phyloP scores from a whole-genome alignment of 2,113 vertebrate genomes.

The Caranx melampygus region DNA sequence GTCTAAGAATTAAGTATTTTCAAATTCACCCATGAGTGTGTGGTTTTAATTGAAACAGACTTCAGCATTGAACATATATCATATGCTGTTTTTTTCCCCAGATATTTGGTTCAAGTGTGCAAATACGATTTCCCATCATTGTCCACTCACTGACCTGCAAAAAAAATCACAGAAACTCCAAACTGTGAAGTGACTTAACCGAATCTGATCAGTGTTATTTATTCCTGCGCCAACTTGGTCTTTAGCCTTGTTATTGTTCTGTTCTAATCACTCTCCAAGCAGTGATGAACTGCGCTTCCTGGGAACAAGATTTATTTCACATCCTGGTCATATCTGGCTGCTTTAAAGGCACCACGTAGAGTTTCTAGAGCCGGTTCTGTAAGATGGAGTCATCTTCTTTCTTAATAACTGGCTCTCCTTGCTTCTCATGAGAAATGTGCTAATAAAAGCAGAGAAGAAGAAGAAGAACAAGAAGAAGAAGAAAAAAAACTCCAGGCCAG shows the following conservation, averaged over 20 bases:
- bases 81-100: conserved; percentile 36
- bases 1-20: conserved; percentile 55
- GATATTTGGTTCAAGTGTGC: conserved; percentile 13
- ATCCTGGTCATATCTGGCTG: not conserved
- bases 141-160: conserved; percentile 9
- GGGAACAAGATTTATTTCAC: not conserved
- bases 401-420: not conserved
- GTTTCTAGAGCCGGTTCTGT: not conserved
- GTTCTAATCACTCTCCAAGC: not conserved
- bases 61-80: conserved; percentile 39
- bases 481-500: not conserved
- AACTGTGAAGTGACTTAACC: conserved; percentile 23
- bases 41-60: conserved; percentile 47
- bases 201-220: conserved; percentile 24
- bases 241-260: not conserved
- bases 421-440: not conserved
- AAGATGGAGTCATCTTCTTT: not conserved
- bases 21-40: conserved; percentile 47
- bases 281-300: not conserved
- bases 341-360: not conserved
- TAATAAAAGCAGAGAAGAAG: not conserved
- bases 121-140: conserved; percentile 26
- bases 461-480: not conserved
- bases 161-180: conserved; percentile 25
- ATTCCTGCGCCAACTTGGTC: not conserved